A percentile compares a stretch with the other conserved stretches of the same genome.
These are phyloP conservation scores for Bubo scandiacus DNA, from an alignment of 2,113 vertebrate genomes.

Conservation along the genomic window DNA sequence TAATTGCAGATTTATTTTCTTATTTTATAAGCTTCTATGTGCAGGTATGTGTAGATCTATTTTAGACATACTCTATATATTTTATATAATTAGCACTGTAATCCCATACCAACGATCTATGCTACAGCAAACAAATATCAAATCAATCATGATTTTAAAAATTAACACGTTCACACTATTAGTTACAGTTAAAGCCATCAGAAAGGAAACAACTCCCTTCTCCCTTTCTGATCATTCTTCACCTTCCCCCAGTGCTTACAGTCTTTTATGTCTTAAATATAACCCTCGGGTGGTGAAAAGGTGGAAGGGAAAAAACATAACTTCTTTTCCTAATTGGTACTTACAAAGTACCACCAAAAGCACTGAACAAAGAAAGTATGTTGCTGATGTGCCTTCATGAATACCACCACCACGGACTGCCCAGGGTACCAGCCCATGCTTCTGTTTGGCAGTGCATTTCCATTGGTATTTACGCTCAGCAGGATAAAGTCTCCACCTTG, in stretches of 20 bases:
- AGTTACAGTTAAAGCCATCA: background rate
- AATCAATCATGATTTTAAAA: background rate
- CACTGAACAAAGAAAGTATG: background rate
- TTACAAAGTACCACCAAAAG: background rate
- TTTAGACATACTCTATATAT: background rate
- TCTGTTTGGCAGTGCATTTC: background rate
- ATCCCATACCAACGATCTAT: background rate
- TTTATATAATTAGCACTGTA: background rate
- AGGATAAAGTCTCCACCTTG: background rate
- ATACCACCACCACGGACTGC: background rate
- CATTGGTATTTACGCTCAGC: background rate
- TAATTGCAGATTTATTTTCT: background rate
- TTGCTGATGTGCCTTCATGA: background rate
- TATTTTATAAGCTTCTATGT: background rate
- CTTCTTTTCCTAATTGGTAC: background rate
- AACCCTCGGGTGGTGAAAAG: background rate
- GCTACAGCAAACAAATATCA: background rate
- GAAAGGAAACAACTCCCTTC: background rate
- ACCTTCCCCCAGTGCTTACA: background rate
- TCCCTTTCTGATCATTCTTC: background rate
- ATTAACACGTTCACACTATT: background rate
- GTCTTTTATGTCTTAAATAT: background rate
- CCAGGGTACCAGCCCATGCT: background rate
- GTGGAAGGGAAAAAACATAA: background rate
- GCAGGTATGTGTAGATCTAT: background rate